Evolutionary conservation across 1,140 invertebrate species (phyloP).

Genomic region (Platyscapa corneri): DNA sequence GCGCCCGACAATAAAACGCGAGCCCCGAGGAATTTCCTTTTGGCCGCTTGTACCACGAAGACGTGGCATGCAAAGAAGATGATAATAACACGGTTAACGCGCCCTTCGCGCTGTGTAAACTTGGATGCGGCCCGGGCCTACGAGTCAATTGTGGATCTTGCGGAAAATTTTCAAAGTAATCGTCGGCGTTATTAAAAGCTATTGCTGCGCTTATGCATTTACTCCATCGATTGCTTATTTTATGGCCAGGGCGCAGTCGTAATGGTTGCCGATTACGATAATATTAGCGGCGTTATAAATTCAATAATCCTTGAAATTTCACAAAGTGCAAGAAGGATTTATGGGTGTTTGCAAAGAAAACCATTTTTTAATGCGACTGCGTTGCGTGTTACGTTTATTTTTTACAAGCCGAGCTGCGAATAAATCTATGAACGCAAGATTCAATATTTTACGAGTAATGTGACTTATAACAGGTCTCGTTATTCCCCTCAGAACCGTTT

Average conservation of each 20-base stretch:
- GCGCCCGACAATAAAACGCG: slow-evolving; percentile 22
- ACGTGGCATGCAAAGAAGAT: not conserved
- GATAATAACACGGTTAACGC: slow-evolving; percentile 32
- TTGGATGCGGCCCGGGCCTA: not conserved
- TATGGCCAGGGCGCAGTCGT: not conserved
- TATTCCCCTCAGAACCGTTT: not conserved
- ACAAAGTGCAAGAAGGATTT: not conserved
- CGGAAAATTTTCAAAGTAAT: not conserved
- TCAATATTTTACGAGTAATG: not conserved
- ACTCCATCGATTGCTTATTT: not conserved
- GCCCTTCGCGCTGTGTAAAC: not conserved
- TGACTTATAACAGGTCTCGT: not conserved
- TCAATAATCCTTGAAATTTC: not conserved
- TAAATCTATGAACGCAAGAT: too few species aligned
- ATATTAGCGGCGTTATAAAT: not conserved
- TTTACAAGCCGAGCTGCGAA: not conserved
- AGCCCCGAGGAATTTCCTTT: slow-evolving; percentile 34
- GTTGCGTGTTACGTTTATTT: not conserved
- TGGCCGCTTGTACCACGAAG: slow-evolving; percentile 7
- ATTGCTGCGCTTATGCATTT: not conserved
- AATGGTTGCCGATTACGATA: not conserved
- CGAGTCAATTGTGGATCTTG: not conserved
- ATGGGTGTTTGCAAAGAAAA: not conserved
- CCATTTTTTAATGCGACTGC: not conserved
- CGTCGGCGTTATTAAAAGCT: not conserved